Evolutionary conservation across 2,797 vertebrate species (phyloP).

Genomic region (Mormyrops attenuatus): DNA sequence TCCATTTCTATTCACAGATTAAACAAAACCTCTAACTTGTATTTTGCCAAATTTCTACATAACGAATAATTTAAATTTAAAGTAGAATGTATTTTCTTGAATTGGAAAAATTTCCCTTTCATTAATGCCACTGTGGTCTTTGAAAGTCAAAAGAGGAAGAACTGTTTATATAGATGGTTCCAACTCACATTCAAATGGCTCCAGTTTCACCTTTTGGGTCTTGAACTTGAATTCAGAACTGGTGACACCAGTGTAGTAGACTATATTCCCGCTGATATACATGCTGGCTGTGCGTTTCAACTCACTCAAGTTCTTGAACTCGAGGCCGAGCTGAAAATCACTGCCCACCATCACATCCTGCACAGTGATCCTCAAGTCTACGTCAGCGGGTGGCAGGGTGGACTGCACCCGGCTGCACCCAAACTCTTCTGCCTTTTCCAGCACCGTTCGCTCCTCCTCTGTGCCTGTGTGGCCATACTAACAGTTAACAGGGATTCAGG

Average conservation of each 20-base stretch:
- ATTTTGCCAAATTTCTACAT: background rate
- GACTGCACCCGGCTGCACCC: conserved; percentile 66
- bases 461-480: conserved; percentile 59
- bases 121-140: background rate
- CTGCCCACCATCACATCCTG: conserved; percentile 70
- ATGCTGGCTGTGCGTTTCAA: conserved; percentile 55
- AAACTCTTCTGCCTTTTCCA: conserved; percentile 80
- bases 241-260: conserved; percentile 85
- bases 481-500: background rate
- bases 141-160: background rate
- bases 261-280: conserved; percentile 76
- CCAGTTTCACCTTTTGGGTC: conserved; percentile 57
- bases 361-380: conserved; percentile 69
- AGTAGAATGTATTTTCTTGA: background rate
- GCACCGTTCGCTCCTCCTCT: conserved; percentile 75
- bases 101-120: background rate
- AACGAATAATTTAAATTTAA: background rate
- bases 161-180: background rate
- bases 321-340: conserved; percentile 71
- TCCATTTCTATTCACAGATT: background rate
- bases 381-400: conserved; percentile 46
- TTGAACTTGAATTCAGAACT: conserved; percentile 74
- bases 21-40: background rate
- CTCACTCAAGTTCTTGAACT: conserved; percentile 69
- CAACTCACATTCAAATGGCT: conserved; percentile 69